Conservation (phyloP, 2,797 vertebrate species). For the Monodelphis domestica region DNA sequence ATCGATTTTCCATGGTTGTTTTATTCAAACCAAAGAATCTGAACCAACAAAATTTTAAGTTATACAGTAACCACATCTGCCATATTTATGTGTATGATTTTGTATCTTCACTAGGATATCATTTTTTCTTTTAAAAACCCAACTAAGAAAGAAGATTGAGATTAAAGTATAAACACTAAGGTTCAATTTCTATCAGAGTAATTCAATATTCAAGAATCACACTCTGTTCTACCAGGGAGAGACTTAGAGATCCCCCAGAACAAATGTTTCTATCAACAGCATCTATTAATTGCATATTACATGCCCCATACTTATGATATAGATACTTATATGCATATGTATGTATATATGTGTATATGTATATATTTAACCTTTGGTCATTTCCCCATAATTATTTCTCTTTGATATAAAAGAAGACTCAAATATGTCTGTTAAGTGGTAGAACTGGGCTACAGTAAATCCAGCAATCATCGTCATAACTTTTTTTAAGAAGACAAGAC, state of each 20-base stretch:
- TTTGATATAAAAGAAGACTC: neutral
- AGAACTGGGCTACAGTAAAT: neutral
- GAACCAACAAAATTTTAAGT: neutral
- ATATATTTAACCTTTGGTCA: neutral
- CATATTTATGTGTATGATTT: neutral
- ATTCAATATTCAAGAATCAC: neutral
- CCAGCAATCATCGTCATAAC: neutral
- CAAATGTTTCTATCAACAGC: neutral
- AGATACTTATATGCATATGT: too few species aligned
- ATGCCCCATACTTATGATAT: too few species aligned
- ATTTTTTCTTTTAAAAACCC: neutral
- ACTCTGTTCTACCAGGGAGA: neutral
- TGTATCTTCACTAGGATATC: neutral
- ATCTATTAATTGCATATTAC: neutral
- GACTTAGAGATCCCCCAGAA: neutral
- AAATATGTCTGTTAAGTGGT: neutral
- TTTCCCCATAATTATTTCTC: neutral
- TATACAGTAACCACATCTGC: neutral
- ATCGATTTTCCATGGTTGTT: neutral
- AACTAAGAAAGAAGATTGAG: neutral
- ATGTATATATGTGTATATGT: too few species aligned
- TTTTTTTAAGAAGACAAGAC: neutral
- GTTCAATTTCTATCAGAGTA: neutral
- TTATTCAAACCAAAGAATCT: neutral
- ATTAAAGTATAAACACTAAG: neutral